Evolutionary conservation across 64 coral and sea anemone species (phyloP).

Genomic region (Montipora sp.): DNA sequence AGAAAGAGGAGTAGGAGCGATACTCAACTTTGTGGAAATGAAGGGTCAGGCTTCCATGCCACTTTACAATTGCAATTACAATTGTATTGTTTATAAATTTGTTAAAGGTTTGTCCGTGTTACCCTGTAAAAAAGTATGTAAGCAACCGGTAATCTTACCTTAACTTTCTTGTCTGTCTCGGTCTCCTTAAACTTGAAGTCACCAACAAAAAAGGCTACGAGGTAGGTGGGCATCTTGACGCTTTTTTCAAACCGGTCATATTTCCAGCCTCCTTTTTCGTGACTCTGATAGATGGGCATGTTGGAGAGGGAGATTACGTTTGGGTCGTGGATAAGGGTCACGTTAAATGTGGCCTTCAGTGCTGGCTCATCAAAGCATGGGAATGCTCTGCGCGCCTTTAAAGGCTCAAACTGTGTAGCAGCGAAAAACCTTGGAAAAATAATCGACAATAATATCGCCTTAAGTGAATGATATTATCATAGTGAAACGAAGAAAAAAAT

Average conservation of each 20-base stretch:
- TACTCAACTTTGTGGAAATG: too few species aligned
- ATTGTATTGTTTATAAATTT: too few species aligned
- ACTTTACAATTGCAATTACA: too few species aligned
- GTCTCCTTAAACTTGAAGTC: slow-evolving; percentile 61
- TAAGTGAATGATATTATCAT: neutral
- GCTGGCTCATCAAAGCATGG: slow-evolving; percentile 85
- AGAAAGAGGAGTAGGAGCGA: too few species aligned
- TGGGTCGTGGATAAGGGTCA: slow-evolving; percentile 57
- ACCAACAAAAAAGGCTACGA: slow-evolving; percentile 71
- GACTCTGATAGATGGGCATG: slow-evolving; percentile 64
- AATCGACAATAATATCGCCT: neutral
- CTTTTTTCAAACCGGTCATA: slow-evolving; percentile 59
- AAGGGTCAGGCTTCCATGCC: too few species aligned
- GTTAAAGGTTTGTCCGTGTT: too few species aligned
- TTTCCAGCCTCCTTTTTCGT: slow-evolving; percentile 26
- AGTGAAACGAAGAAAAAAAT: too few species aligned
- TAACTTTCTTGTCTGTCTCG: slow-evolving; percentile 26
- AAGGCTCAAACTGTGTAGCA: slow-evolving; percentile 64
- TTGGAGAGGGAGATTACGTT: slow-evolving; percentile 63
- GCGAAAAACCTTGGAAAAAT: slow-evolving; percentile 37
- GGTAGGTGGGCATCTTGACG: slow-evolving; percentile 71
- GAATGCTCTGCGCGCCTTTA: slow-evolving; percentile 61
- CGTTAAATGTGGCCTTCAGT: slow-evolving; percentile 67
- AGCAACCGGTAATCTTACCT: slow-evolving; percentile 1
- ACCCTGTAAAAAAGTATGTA: neutral